phyloP scores from a whole-genome alignment of 2,113 vertebrate species.

The human region GRCh38 chr1:101021501-101022000 shows the following conservation, averaged over 20 bases:
- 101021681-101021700: conserved; percentile 92
- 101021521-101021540: neutral
- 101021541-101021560: neutral
- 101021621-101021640: conserved; percentile 84
- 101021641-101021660: conserved; percentile 99
- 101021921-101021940: conserved; percentile 36
- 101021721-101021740: conserved; percentile 94
- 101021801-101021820: neutral
- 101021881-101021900: conserved; percentile 63
- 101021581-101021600: neutral
- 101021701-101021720: conserved; percentile 94
- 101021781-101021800: conserved; percentile 63
- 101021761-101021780: conserved; percentile 90
- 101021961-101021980: conserved; percentile 60
- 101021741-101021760: conserved; percentile 94
- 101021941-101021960: conserved; percentile 65
- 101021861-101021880: conserved; percentile 2
- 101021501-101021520: neutral
- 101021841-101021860: neutral
- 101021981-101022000: conserved; percentile 68
- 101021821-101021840: neutral
- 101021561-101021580: neutral
- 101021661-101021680: conserved; percentile 93
- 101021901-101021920: neutral
- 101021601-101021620: conserved; percentile 26